Evolutionary conservation across 2,797 vertebrate species (phyloP), one percentile per base, ranked within the genome.

Genomic region (Remorina albescens): DNA sequence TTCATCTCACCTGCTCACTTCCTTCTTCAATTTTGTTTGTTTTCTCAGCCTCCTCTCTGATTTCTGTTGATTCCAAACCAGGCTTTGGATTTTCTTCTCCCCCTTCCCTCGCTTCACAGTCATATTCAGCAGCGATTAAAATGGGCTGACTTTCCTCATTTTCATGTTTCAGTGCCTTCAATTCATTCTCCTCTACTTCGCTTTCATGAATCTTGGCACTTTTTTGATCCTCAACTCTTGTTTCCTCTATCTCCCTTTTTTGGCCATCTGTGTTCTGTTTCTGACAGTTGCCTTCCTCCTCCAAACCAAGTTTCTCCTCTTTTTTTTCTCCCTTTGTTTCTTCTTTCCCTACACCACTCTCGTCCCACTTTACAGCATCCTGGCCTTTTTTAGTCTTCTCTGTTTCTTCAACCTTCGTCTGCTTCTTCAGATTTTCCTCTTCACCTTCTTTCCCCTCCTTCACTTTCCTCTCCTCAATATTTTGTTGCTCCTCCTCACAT

Each of bases 1-100:
- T 55, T 8, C 9, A 8, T 51, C 88, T 84, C 69, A 92, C 90
- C 84, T 83, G 59, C 13, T 28, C 4, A 8, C 54, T 50, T 67
- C 16, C 66, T 26, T 46, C 2, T 5, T 8, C 11, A 9, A 28
- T 28, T 54, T 74, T 54, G 26, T 25, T 30, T 9, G 10, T 41
- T 34, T 55, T 25, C 47, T 30, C 51, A 12, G 32, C 49, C n/a
- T 80, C 37, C 28, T 42, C n/a, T 64, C 46, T 67, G 59, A 32
- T n/a, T 46, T 44, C 18, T 64, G 32, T 19, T 36, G 32, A 25
- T 39, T 81, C 73, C 47, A 58, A 53, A 49, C 47, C 18, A 7
- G 26, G n/a, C 9, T 63, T 23, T 23, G 2, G 9, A 49, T 23
- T 59, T 23, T n/a, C 44, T 11, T 54, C 67, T 25, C 19, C 49